Evolutionary conservation across 2,888 invertebrate species (phyloP), one percentile per base, ranked within the genome.

Genomic region (Fragum sueziense): DNA sequence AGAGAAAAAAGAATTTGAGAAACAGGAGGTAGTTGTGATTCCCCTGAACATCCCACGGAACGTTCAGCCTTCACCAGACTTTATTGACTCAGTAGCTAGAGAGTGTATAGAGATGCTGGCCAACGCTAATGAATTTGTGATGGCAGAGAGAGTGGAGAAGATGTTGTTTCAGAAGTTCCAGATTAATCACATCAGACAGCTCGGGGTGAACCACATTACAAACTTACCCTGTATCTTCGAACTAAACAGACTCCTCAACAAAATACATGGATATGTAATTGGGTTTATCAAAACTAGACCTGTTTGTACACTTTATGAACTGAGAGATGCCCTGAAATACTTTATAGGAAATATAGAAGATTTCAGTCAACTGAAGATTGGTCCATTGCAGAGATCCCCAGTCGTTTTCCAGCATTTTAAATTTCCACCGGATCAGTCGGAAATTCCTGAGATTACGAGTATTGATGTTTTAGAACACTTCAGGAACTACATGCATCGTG

Each of bases 331-430:
- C 34, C 72, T 91, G 57, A 61, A 79, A 17, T 90, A 91, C 20
- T 91, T 87, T 73, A 85, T 84, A 14, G 76, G 84, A 25, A 84
- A 84, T 29, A 81, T 80, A 11, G 82, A 82, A 11, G 86, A 85
- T 14, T 92, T 92, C 82, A 86, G 86, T 7, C 65, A 80, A 2
- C 72, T 92, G 61, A 88, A 88, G 34, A 74, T 91, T 4, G 92
- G 92, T 2, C 92, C 92, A 0, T 71, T 92, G 20, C 88, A 89
- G 54, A 82, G 89, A 34, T 86, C 91, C 72, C 92, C 92, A 0
- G 68, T 89, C 6, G 86, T 92, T 20, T 91, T 86, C 59, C 86
- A 90, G 41, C 79, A 86, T 80, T 92, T 92, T 84, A 89, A 90
- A 67, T 89, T 91, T 74, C 91, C 91, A 4, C 82, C 85, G 31